Evolutionary conservation across 2,888 invertebrate species (phyloP), one percentile per base, ranked within the genome.

Genomic region (Drosophila neutralis): DNA sequence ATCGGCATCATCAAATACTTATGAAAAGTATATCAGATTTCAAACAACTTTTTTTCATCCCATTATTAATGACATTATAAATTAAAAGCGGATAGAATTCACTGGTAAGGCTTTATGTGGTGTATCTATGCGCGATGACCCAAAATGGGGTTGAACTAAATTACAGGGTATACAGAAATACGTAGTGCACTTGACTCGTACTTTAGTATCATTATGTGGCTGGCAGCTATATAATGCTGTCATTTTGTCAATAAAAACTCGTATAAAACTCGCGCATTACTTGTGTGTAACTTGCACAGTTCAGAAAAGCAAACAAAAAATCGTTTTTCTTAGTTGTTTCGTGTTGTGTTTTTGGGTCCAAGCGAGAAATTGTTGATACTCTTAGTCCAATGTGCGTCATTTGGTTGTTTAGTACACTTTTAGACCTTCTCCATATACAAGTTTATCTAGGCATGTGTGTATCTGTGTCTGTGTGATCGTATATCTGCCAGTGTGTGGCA

Each of bases 231-330:
- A 78, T 57, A 68, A 68, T 73, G 69, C 82, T 82, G 79, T 70
- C 82, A 70, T 70, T 80, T 75, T 72, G 73, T 76, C 82, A 82
- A 80, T 80, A 79, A 76, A 80, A 78, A 79, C 29, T 69, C 78
- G 62, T 74, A 80, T 70, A 74, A 78, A 80, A 80, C 78, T 78
- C 80, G 65, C 68, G 56, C 80, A 76, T 63, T 76, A 68, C 72
- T 80, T 71, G 64, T 68, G 59, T 62, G n/a, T 75, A 67, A 80
- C 80, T 80, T 79, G 60, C 35, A 59, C 67, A 71, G 71, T 72
- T 63, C 36, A 56, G 56, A 70, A 60, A 68, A 54, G 66, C 67
- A 80, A 78, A 67, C 67, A 69, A 67, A 76, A 74, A 74, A 56
- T 69, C 69, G 58, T 69, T 78, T 67, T 82, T 67, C 65, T 70